Evolutionary conservation across 2,888 invertebrate species (phyloP).

Genomic region (Podotricha telesiphe): DNA sequence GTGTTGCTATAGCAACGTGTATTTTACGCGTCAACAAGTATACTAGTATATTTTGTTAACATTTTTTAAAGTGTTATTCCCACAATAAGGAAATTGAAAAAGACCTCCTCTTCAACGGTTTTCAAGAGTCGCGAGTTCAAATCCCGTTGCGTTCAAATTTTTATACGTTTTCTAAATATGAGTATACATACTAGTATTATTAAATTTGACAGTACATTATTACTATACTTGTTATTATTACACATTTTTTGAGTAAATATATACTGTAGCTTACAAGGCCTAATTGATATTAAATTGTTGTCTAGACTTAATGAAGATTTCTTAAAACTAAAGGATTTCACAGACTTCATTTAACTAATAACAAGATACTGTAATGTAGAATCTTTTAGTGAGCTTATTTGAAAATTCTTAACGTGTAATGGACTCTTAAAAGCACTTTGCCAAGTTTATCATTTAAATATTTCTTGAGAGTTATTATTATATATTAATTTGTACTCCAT

Average conservation of each 20-base stretch:
- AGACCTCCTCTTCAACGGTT: too few species aligned
- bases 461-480: not conserved
- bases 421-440: constrained; percentile 20
- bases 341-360: constrained; percentile 12
- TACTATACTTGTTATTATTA: too few species aligned
- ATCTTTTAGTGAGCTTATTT: constrained; percentile 18
- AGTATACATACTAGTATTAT: too few species aligned
- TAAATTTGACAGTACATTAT: too few species aligned
- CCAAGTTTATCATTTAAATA: constrained; percentile 16
- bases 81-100: too few species aligned
- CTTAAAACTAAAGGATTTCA: constrained; percentile 11
- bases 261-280: not conserved
- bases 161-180: too few species aligned
- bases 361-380: constrained; percentile 16
- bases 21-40: too few species aligned
- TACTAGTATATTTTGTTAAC: too few species aligned
- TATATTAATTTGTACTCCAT: not conserved
- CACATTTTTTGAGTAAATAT: not conserved
- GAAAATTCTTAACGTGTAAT: constrained; percentile 18
- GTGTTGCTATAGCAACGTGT: too few species aligned
- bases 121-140: too few species aligned
- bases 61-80: too few species aligned
- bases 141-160: too few species aligned
- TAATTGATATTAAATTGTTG: constrained; percentile 1
- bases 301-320: constrained; percentile 8